Base-by-base conservation (phyloP, 2,888 invertebrate genomes). In the Himalopsyche anomala region DNA sequence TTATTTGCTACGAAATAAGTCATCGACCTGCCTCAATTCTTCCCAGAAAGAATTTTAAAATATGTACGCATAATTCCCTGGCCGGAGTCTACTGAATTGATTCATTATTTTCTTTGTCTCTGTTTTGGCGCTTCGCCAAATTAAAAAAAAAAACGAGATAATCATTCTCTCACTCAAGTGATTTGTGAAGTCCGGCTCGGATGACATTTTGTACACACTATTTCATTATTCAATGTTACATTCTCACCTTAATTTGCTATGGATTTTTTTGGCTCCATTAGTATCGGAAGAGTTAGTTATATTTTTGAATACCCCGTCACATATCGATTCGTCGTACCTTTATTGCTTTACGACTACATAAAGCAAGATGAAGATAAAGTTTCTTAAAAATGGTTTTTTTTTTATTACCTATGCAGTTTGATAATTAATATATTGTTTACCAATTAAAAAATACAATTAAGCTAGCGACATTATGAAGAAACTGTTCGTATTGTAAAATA, bases 11-110 rank as follows among this genome's bases (percentile, higher is more conserved):
- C 3, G 51, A 5, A 51, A 51, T 51, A 74, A 74, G 74, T 74
- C 74, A 74, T 74, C 38, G 74, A 74, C 74, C 74, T 74, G 74
- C 74, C 74, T 74, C 74, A 74, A 74, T 74, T 74, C 38, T 74
- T 74, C 12, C 5, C 9, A 28, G 74, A 36, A 36, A 36, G 15
- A 51, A 15, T 36, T 74, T 74, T 74, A 36, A 74, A 74, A 74
- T 74, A 28, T 28, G 28, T 28, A 36, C 28, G 38, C 28, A 12
- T 74, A 38, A 74, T 28, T 28, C 69, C 19, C 62, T n/a, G 36
- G 69, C 8, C 69, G 12, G 4, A 4, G 74, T 74, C 74, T 74
- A 38, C 74, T 15, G 38, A 74, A 74, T 74, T 74, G 74, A 74
- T 74, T 74, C 74, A 74, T 74, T 12, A 74, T 28, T 74, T 36